Base-by-base conservation (phyloP, 2,113 vertebrate genomes). In the Anseranas semipalmata region DNA sequence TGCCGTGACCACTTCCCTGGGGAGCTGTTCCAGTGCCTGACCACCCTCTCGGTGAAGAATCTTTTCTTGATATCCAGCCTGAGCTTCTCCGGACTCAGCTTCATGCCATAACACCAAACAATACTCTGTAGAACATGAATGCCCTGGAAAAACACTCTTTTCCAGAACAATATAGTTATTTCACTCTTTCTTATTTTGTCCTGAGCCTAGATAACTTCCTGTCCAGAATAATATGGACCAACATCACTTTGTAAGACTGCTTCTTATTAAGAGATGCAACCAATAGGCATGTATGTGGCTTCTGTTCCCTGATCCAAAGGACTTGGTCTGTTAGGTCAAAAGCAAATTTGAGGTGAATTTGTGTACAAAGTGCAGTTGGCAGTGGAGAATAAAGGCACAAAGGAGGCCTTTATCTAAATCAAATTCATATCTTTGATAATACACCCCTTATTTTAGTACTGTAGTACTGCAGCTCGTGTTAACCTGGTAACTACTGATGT, bases 341-440 rank as follows among this genome's bases (percentile, higher is more conserved):
- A 78, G 46, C 30, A 87, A 89, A 56, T n/a, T 0, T 1, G 24
- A 48, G 15, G 21, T 70, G n/a, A 74, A 55, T 63, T n/a, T 66
- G 20, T 55, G 27, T 92, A 33, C 35, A 35, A 63, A 89, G 53
- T 46, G 30, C 58, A 82, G 39, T 27, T 71, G 52, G 22, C 8
- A 78, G 3, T 18, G 67, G 30, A 16, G 32, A 89, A 62, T 17
- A 52, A 56, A 90, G 20, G 35, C 48, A 56, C 19, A 68, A 72
- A 53, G 46, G 35, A 52, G 1, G 0, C 46, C 0, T 4, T 12
- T 21, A 7, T 14, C 12, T 4, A 76, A 76, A 85, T 25, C 4
- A 41, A 74, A 35, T 20, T 32, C 43, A 45, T 15, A 22, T 59
- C 14, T 82, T 45, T 60, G n/a, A 11, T 4, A n/a, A 6, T 6